These are phyloP conservation scores for Brachynemurus nebulosus DNA, from an alignment of 2,888 invertebrate genomes.

Conservation along the genomic window DNA sequence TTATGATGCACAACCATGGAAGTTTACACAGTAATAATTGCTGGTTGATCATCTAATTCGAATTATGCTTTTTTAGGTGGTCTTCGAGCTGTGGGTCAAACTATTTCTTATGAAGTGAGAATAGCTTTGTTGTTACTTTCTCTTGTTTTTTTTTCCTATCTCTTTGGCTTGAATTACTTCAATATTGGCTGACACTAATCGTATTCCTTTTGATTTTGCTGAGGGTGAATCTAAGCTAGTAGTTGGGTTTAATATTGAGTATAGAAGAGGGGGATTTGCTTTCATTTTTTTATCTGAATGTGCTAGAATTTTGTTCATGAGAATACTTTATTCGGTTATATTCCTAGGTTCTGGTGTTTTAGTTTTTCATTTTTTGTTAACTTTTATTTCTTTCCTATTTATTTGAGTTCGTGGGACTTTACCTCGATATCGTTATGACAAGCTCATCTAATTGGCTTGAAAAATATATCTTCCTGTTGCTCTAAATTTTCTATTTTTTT, in stretches of 20 bases:
- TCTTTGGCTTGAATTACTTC: conserved; percentile 41
- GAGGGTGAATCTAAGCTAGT: conserved; percentile 67
- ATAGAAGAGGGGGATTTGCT: conserved; percentile 54
- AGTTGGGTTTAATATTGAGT: conserved; percentile 67
- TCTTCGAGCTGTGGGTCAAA: conserved; percentile 53
- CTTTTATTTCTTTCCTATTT: conserved; percentile 43
- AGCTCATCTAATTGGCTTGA: conserved; percentile 55
- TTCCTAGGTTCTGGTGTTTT: conserved; percentile 41
- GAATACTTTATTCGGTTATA: conserved; percentile 41
- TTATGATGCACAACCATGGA: conserved; percentile 47
- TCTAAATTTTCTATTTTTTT: conserved; percentile 47
- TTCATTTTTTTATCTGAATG: conserved; percentile 60
- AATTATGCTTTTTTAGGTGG: conserved; percentile 57
- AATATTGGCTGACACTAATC: conserved; percentile 56
- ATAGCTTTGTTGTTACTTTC: conserved; percentile 49
- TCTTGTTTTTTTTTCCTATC: conserved; percentile 42
- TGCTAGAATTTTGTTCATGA: conserved; percentile 54
- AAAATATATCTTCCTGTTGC: conserved; percentile 47
- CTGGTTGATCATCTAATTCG: conserved; percentile 58
- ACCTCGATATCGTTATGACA: conserved; percentile 64
- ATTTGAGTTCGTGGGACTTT: conserved; percentile 51
- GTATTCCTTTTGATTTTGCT: conserved; percentile 65
- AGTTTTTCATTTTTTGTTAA: conserved; percentile 36
- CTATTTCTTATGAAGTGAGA: conserved; percentile 64
- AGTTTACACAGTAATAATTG: conserved; percentile 47